Conservation (phyloP, 1,140 invertebrate species). For the Copidosoma floridanum region DNA sequence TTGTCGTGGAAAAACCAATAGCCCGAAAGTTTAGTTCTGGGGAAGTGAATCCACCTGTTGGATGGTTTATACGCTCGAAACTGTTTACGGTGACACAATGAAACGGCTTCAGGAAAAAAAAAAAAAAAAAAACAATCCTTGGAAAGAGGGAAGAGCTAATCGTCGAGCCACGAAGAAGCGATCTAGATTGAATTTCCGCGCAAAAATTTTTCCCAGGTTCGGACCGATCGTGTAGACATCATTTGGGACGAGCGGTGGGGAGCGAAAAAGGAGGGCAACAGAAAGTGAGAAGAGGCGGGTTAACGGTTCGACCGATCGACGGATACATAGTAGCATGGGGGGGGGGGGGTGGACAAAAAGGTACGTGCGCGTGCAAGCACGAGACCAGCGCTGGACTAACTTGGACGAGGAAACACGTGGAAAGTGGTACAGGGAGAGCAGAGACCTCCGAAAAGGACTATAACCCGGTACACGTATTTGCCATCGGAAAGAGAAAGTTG, state of each 20-base stretch:
- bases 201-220: constrained; percentile 2
- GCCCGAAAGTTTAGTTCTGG: neutral
- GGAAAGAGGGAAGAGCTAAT: neutral
- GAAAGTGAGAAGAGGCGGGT: neutral
- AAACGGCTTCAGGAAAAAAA: neutral
- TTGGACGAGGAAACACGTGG: too few species aligned
- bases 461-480: too few species aligned
- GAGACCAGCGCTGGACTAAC: too few species aligned
- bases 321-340: too few species aligned
- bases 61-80: too few species aligned
- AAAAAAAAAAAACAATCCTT: neutral
- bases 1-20: too few species aligned
- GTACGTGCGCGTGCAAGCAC: too few species aligned
- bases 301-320: neutral
- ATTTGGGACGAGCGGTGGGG: neutral
- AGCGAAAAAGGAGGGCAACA: neutral
- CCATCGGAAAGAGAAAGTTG: too few species aligned
- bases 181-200: neutral
- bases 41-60: neutral
- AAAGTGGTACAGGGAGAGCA: too few species aligned
- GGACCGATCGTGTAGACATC: neutral
- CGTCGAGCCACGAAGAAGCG: neutral
- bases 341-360: too few species aligned
- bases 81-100: neutral
- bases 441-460: too few species aligned